Evolutionary conservation across 2,888 invertebrate genomes (phyloP).

Genomic region (Clunio marinus): DNA sequence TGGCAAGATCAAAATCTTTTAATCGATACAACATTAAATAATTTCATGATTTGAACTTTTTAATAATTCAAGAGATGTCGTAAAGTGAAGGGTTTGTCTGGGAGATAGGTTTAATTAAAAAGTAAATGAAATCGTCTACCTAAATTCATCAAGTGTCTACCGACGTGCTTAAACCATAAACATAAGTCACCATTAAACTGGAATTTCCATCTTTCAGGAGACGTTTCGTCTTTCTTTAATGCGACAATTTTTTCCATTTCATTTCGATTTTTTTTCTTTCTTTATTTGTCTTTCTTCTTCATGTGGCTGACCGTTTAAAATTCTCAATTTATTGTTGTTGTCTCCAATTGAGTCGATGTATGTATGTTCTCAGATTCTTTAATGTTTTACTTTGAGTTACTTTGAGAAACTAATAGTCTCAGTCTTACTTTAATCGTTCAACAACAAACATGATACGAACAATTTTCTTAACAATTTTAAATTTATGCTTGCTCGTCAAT

Average conservation of each 20-base stretch:
- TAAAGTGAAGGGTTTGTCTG: too few relatives aligned
- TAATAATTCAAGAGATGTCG: too few relatives aligned
- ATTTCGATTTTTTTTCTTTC: neutral
- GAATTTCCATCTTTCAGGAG: conserved; percentile 6
- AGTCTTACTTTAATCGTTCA: neutral
- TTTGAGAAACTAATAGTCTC: neutral
- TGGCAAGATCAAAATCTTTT: too few relatives aligned
- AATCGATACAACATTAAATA: too few relatives aligned
- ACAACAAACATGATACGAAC: neutral
- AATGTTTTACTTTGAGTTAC: neutral
- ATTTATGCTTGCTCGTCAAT: neutral
- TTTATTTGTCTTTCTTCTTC: neutral
- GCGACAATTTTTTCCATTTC: neutral
- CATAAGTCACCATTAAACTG: too few relatives aligned
- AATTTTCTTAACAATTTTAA: neutral
- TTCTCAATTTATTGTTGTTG: conserved; percentile 4
- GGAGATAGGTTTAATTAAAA: too few relatives aligned
- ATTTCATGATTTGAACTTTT: too few relatives aligned
- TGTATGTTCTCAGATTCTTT: neutral
- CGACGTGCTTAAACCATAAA: too few relatives aligned
- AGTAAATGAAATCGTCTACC: too few relatives aligned
- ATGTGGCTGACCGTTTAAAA: neutral
- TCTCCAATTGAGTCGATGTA: neutral
- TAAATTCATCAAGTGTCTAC: too few relatives aligned
- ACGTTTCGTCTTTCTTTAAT: too few relatives aligned